These are phyloP conservation scores for Diphyllodes magnificus DNA, from an alignment of 2,113 vertebrate species.

Conservation along the genomic window DNA sequence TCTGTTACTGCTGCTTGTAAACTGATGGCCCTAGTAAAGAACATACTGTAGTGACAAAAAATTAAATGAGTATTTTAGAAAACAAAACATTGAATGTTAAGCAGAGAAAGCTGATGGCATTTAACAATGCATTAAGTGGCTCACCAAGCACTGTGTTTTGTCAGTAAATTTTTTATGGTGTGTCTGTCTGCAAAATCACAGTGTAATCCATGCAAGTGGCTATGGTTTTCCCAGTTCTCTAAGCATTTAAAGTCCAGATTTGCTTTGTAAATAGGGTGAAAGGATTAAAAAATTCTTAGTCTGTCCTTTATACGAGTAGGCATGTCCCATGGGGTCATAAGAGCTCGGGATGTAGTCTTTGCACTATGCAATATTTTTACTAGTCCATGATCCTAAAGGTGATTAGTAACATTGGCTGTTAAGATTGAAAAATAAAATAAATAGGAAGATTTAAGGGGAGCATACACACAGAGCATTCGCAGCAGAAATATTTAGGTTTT, in stretches of 20 bases:
- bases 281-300: background rate
- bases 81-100: background rate
- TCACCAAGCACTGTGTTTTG: background rate
- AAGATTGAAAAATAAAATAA: background rate
- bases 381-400: background rate
- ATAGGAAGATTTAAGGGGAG: background rate
- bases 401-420: background rate
- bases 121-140: background rate
- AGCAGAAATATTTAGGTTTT: background rate
- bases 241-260: background rate
- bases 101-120: background rate
- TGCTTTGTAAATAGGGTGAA: background rate
- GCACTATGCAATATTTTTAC: background rate
- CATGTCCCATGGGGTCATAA: background rate
- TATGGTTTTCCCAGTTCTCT: background rate
- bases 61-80: background rate
- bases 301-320: background rate
- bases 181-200: background rate
- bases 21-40: constrained; percentile 1
- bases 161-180: background rate
- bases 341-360: background rate
- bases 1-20: background rate
- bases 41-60: background rate
- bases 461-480: background rate
- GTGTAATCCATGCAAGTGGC: background rate